Evolutionary conservation across 1,140 invertebrate species (phyloP).

Genomic region (Melipona quadrifasciata): DNA sequence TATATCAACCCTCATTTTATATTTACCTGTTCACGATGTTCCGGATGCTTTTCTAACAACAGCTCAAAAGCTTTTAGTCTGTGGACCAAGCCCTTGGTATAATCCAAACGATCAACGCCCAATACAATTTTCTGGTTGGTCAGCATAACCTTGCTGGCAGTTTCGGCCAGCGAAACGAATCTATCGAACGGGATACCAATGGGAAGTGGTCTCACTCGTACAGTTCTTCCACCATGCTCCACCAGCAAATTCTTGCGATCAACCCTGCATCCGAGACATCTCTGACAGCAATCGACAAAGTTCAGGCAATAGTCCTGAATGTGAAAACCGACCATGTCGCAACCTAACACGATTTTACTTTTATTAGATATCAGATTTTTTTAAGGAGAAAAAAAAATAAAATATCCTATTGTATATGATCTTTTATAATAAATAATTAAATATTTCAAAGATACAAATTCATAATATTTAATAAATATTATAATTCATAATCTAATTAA

Average conservation of each 20-base stretch:
- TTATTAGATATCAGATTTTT: neutral
- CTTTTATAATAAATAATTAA: neutral
- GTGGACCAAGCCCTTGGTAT: constrained; percentile 94
- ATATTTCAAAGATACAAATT: too few species aligned
- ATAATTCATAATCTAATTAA: neutral
- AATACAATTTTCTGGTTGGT: constrained; percentile 91
- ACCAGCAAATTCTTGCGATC: constrained; percentile 93
- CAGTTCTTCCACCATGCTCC: constrained; percentile 92
- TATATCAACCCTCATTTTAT: neutral
- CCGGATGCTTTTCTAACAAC: constrained; percentile 91
- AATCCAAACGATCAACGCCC: constrained; percentile 94
- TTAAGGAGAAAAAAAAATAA: too few species aligned
- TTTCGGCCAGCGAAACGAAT: constrained; percentile 91
- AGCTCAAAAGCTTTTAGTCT: constrained; percentile 92
- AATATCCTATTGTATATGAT: neutral
- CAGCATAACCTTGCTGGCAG: constrained; percentile 87
- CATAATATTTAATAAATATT: neutral
- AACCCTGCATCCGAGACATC: constrained; percentile 92
- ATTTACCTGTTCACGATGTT: constrained; percentile 90
- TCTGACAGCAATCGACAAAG: constrained; percentile 95
- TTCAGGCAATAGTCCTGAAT: constrained; percentile 95
- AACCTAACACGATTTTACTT: constrained; percentile 82
- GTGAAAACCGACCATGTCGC: constrained; percentile 96
- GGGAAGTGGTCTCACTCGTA: constrained; percentile 90
- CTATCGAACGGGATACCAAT: constrained; percentile 94